Base-by-base conservation (phyloP, 2,888 invertebrate genomes). In the Chrysodeixis includens region DNA sequence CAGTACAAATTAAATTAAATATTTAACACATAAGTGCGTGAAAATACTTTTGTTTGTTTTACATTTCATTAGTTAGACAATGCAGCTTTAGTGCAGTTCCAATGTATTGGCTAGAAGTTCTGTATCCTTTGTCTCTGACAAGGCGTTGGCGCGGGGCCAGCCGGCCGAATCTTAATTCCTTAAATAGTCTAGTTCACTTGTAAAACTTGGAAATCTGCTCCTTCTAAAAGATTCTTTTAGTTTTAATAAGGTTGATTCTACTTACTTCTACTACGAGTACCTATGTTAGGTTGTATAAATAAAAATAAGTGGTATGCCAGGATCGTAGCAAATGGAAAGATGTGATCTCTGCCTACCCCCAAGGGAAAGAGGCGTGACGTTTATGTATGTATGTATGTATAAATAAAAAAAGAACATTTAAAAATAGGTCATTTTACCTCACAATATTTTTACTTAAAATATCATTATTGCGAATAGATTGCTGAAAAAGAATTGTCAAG, bases 131-230 rank as follows among this genome's bases (percentile, higher is more conserved):
- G 26, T 46, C 46, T 52, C 59, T 65, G 69, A 69, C 65, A 65
- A 69, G 65, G n/a, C 16, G 51, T 30, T 73, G 73, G 73, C 73
- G 35, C 56, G 30, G 14, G 53, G 73, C 73, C 73, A 73, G 62
- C 10, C 65, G 54, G 62, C 62, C 73, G 49, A 74, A 74, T 62
- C 73, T 74, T 73, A 74, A 73, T 74, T 73, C 74, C 73, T 74
- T 74, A 73, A 73, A 69, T 62, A 73, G 73, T 69, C 70, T 62
- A 69, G 59, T 74, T 62, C 74, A 73, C 60, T 61, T 10, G 62
- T 56, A 51, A 44, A 57, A 69, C 65, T 69, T 35, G 56, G 44
- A 53, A 74, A 58, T 56, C 57, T 68, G 65, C 74, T 62, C 30
- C 69, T 56, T 74, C 30, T 14, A 1, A 10, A 14, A 52, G 69